phyloP scores from a whole-genome alignment of 1,140 invertebrate species.

The Penaeus chinensis region DNA sequence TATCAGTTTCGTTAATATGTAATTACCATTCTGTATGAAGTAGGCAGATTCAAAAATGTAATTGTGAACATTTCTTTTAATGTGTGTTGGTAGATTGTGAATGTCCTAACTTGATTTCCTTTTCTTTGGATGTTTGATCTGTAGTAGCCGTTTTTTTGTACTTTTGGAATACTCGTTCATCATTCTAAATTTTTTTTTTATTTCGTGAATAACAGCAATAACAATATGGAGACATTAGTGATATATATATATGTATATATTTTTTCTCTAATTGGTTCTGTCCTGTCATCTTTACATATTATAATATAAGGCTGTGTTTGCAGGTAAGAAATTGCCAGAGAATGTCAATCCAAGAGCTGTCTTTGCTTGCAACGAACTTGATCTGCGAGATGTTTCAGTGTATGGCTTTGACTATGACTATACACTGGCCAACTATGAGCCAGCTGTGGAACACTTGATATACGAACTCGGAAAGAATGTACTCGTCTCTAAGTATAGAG shows the following conservation, averaged over 20 bases:
- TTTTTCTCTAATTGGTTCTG: neutral
- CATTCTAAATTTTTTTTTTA: no score
- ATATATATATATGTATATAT: slow-evolving; percentile 14
- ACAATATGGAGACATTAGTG: slow-evolving; percentile 15
- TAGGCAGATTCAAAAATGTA: no score
- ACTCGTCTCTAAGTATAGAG: slow-evolving; percentile 89
- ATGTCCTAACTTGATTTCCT: no score
- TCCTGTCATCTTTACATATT: no score
- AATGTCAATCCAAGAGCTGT: slow-evolving; percentile 88
- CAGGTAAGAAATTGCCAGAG: slow-evolving; percentile 87
- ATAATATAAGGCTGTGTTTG: neutral
- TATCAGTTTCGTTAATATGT: no score
- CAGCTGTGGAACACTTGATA: slow-evolving; percentile 88
- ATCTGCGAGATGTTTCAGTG: slow-evolving; percentile 89
- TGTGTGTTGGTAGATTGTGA: no score
- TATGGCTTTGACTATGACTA: slow-evolving; percentile 99
- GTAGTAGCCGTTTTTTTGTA: no score
- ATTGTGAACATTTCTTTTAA: no score
- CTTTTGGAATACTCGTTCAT: no score
- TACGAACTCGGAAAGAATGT: slow-evolving; percentile 91
- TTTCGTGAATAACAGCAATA: no score
- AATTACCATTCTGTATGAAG: no score
- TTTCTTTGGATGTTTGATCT: no score
- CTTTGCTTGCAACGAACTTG: slow-evolving; percentile 97
- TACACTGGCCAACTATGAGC: slow-evolving; percentile 95